These are phyloP conservation scores for Amphibalanus amphitrite DNA, from an alignment of 1,140 invertebrate species.

Conservation along the genomic window DNA sequence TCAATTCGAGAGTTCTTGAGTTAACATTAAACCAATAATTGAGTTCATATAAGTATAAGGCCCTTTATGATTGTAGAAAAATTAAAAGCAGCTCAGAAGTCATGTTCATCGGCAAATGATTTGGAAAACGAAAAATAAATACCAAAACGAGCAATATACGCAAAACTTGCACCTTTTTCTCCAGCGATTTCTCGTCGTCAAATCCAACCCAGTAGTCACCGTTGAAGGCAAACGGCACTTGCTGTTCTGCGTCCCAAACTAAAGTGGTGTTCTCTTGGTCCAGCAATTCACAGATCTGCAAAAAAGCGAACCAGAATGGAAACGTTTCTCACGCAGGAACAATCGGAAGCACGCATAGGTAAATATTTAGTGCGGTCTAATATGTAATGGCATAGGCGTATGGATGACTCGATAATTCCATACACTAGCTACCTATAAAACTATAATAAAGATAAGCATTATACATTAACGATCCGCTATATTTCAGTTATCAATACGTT, in stretches of 20 bases:
- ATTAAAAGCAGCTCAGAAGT: background rate
- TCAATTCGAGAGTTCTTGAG: too few relatives aligned
- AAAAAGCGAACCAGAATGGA: background rate
- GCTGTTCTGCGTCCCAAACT: slow-evolving; percentile 91
- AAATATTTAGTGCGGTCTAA: background rate
- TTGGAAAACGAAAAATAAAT: too few relatives aligned
- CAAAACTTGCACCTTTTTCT: slow-evolving; percentile 91
- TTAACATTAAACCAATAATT: too few relatives aligned
- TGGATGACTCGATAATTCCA: too few relatives aligned
- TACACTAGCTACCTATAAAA: too few relatives aligned
- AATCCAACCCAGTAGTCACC: slow-evolving; percentile 90
- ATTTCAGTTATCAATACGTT: too few relatives aligned
- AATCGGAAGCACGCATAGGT: background rate
- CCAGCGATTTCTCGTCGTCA: slow-evolving; percentile 79
- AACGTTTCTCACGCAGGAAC: background rate
- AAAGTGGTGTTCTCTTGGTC: slow-evolving; percentile 77
- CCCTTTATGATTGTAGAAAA: too few relatives aligned
- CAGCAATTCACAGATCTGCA: slow-evolving; percentile 70
- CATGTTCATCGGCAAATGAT: background rate
- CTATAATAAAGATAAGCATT: too few relatives aligned
- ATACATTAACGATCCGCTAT: too few relatives aligned
- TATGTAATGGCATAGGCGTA: too few relatives aligned
- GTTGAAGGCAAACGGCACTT: slow-evolving; percentile 81
- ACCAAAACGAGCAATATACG: too few relatives aligned
- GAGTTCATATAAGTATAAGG: too few relatives aligned